phyloP scores from a whole-genome alignment of 2,888 invertebrate species.

The Drosophila multiciliata region DNA sequence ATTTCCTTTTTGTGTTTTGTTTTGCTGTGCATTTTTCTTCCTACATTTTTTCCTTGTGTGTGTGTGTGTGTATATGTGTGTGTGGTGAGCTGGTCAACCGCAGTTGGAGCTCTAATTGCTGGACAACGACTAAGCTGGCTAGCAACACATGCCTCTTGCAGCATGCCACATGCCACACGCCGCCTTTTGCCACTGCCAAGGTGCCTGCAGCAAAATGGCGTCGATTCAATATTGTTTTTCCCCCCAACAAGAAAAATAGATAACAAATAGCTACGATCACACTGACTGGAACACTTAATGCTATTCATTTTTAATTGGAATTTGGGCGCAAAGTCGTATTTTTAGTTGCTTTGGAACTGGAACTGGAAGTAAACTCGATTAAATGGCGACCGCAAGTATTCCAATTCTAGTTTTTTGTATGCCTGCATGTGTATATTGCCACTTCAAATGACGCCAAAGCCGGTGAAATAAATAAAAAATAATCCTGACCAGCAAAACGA shows the following conservation, averaged over 20 bases:
- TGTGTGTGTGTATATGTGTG: conserved; percentile 10
- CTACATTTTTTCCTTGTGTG: conserved; percentile 26
- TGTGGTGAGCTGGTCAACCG: conserved; percentile 51
- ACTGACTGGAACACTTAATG: conserved; percentile 55
- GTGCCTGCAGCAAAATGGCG: conserved; percentile 39
- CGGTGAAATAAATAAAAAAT: conserved; percentile 19
- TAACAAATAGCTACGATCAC: conserved; percentile 22
- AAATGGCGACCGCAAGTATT: conserved; percentile 27
- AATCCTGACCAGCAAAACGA: conserved; percentile 3
- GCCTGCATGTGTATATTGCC: conserved; percentile 59
- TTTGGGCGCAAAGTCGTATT: conserved; percentile 70
- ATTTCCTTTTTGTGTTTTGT: neutral
- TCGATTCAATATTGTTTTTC: conserved; percentile 72
- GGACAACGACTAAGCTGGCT: conserved; percentile 43
- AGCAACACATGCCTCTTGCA: conserved; percentile 12
- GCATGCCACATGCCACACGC: conserved; percentile 23
- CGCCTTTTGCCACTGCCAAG: conserved; percentile 46
- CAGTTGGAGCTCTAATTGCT: conserved; percentile 73
- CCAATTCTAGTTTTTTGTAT: conserved; percentile 21
- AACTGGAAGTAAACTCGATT: conserved; percentile 11
- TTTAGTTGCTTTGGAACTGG: conserved; percentile 34
- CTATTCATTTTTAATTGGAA: conserved; percentile 75
- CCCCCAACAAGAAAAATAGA: neutral
- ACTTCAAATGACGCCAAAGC: conserved; percentile 41
- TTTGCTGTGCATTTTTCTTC: conserved; percentile 52